Conservation (phyloP, 1,140 invertebrate genomes). For the Ericerus pela region DNA sequence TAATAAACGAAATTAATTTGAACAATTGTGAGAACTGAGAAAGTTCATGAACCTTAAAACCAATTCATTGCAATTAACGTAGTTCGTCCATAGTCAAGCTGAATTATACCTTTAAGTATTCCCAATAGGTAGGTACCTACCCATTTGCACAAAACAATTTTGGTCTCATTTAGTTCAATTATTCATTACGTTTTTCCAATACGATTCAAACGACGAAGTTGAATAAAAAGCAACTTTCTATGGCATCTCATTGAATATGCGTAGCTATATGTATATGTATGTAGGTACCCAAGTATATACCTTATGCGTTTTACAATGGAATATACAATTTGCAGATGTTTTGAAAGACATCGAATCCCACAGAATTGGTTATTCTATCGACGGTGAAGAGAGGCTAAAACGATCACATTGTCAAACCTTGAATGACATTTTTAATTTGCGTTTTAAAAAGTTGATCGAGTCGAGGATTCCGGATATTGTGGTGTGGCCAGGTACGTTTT, state of each 20-base stretch:
- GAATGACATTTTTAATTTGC: conserved; percentile 69
- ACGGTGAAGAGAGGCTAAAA: conserved; percentile 70
- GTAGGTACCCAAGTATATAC: neutral
- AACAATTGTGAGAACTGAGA: no score
- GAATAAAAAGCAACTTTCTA: neutral
- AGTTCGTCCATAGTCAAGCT: no score
- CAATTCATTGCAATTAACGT: no score
- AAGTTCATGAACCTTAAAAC: no score
- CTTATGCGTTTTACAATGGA: neutral
- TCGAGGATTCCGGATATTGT: conserved; percentile 83
- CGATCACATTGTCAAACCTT: conserved; percentile 91
- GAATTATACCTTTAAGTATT: no score
- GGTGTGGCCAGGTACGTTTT: conserved; percentile 62
- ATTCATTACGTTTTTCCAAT: neutral
- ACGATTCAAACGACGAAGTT: neutral
- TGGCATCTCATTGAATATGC: neutral
- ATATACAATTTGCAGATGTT: conserved; percentile 37
- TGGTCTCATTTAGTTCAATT: conserved; percentile 36
- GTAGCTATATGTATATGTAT: neutral
- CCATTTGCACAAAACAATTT: conserved; percentile 22
- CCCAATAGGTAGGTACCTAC: no score
- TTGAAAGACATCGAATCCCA: conserved; percentile 41
- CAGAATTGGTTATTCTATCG: conserved; percentile 54
- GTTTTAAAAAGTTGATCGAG: conserved; percentile 44
- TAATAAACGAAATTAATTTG: no score